Evolutionary conservation across 2,888 invertebrate species (phyloP), one percentile per base, ranked within the genome.

Genomic region (Papilio elwesi): DNA sequence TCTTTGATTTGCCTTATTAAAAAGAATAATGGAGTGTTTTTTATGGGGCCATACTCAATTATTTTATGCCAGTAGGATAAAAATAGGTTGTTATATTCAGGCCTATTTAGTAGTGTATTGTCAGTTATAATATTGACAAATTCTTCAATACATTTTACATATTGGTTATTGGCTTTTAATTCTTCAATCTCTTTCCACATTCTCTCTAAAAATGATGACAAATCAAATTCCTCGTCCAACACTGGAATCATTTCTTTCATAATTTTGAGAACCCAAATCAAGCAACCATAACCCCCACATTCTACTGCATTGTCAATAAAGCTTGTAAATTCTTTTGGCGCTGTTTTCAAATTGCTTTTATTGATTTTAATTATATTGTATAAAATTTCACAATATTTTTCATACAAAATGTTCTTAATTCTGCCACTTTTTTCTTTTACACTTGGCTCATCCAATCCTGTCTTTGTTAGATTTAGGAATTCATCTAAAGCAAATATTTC

Each of bases 171-270:
- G 0, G 93, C 89, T 78, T 92, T 92, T n/a, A 94, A 76, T 75
- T 91, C 92, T 74, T 92, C 91, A 75, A 92, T 90, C 77, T 94
- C 93, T 70, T 78, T 87, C 94, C 94, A 94, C 47, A 87, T 81
- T 82, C 83, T 87, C 51, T 84, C 82, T 57, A 93, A 80, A 75
- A 92, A 91, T 66, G 82, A 76, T 55, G 77, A 71, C 62, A 89
- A 75, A 77, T 90, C 81, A 73, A 88, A 89, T 43, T 83, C 82
- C 3, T 81, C 71, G 38, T 80, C 74, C 13, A 68, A 63, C 51
- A 68, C 72, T 12, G 83, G 79, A 9, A 93, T 59, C 7, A 90
- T 81, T 74, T 80, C 80, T 74, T 89, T 89, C 9, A 87, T 79
- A 49, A 93, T 89, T 77, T 85, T 87, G 49, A 94, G 76, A 55